Conservation (phyloP, 2,797 vertebrate species). For the Bradypodion pumilum region DNA sequence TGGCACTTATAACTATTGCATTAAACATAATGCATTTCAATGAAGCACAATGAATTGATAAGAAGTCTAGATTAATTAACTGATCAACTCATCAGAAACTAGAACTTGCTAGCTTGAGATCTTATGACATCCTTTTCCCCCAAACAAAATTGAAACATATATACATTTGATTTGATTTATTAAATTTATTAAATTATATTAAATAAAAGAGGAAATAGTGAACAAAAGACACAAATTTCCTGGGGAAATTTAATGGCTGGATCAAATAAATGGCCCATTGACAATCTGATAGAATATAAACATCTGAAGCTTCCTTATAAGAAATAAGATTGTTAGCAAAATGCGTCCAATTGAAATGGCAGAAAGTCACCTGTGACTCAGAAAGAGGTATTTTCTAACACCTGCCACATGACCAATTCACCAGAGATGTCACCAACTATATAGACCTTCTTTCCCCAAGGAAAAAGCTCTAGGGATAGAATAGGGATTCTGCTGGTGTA, state of each 20-base stretch:
- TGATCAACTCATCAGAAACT: not conserved
- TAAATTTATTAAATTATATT: too few relatives aligned
- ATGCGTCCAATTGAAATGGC: not conserved
- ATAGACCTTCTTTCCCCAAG: too few relatives aligned
- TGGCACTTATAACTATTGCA: not conserved
- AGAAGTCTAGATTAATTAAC: not conserved
- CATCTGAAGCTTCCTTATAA: not conserved
- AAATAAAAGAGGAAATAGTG: not conserved
- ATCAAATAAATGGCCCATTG: not conserved
- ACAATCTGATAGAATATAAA: not conserved
- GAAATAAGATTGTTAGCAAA: not conserved
- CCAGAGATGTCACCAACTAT: not conserved
- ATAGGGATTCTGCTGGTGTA: too few relatives aligned
- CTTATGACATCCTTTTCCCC: not conserved
- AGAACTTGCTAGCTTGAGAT: not conserved
- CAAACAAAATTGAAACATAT: too few relatives aligned
- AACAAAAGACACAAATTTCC: too few relatives aligned
- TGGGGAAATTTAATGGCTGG: too few relatives aligned
- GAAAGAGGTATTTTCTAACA: not conserved
- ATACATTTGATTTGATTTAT: too few relatives aligned
- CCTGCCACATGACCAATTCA: not conserved
- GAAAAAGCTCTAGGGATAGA: too few relatives aligned
- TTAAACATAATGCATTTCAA: constrained; percentile 1
- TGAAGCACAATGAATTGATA: not conserved
- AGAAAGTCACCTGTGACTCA: not conserved